Base-by-base conservation (phyloP, 2,888 invertebrate species). In the Cylloceria caligata region DNA sequence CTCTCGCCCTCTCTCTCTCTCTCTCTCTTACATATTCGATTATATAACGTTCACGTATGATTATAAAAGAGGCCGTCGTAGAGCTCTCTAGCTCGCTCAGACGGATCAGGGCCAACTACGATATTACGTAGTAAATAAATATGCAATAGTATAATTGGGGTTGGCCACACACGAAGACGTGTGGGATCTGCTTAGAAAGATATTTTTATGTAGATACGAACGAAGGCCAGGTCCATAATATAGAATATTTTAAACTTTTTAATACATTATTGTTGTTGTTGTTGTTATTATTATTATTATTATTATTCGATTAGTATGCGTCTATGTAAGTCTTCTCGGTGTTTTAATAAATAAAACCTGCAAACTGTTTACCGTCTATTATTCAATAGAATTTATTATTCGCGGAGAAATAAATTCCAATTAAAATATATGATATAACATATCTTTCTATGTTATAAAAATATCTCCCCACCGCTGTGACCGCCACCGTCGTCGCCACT, bases 81-180 rank as follows among this genome's bases (percentile, higher is more conserved):
- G 89, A 90, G 89, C 88, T 88, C 87, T 87, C 81, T 81, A 86
- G 57, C 71, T 24, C 55, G 55, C 39, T 71, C 80, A 84, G 85
- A 87, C 87, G 88, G 88, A 90, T 90, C 90, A 90, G 88, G 90
- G 90, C 89, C 90, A 89, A 81, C 84, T 73, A 60, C 84, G 84
- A 88, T 88, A 90, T 90, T 90, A 90, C 90, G 89, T 88, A 85
- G 87, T 85, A 87, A 89, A 89, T 89, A 89, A 89, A 89, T 88
- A 88, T 89, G 88, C 11, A 45, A 34, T 45, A 60, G 57, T 19
- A 30, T 30, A 90, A 89, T 89, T 90, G 21, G 87, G 88, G 87
- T 90, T 89, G 88, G 87, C 86, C 77, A 79, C 83, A 86, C 87
- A 86, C 86, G 87, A 87, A 87, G 87, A 85, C 88, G 74, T 67